Conservation (phyloP, 2,113 vertebrate genomes). For the Psettodes erumei region DNA sequence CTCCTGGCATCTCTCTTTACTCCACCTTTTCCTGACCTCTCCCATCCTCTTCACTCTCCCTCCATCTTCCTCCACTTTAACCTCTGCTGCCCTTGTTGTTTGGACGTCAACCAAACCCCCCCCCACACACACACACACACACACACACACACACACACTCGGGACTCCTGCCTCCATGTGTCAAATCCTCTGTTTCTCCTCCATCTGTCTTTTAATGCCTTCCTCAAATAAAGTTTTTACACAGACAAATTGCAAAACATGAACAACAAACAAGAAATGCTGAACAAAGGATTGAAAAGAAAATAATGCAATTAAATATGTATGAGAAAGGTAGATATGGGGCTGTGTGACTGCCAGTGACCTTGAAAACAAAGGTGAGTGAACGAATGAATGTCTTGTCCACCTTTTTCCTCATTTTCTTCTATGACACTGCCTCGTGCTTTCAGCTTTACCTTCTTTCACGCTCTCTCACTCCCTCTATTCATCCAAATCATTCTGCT, state of each 20-base stretch:
- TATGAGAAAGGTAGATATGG: not conserved
- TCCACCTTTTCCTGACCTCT: slow-evolving; percentile 25
- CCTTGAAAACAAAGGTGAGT: slow-evolving; percentile 36
- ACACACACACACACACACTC: no score
- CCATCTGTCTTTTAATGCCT: slow-evolving; percentile 28
- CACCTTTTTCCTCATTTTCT: slow-evolving; percentile 13
- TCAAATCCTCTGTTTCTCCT: slow-evolving; percentile 31
- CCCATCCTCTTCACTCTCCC: not conserved
- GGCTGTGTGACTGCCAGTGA: slow-evolving; percentile 9
- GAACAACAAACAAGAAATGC: not conserved
- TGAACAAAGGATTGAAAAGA: not conserved
- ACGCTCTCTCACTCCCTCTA: slow-evolving; percentile 4
- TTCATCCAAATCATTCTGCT: slow-evolving; percentile 25
- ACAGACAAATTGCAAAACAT: not conserved
- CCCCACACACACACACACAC: no score
- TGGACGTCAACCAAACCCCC: slow-evolving; percentile 61
- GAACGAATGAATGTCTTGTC: not conserved
- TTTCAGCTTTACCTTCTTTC: slow-evolving; percentile 13
- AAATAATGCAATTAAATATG: not conserved
- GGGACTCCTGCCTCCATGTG: slow-evolving; percentile 20
- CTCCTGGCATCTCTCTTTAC: not conserved
- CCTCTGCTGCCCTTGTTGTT: slow-evolving; percentile 50
- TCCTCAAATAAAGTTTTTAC: not conserved
- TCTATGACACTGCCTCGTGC: not conserved
- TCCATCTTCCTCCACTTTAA: slow-evolving; percentile 43